Evolutionary conservation across 2,113 vertebrate genomes (phyloP).

Genomic region (Dipodomys merriami): DNA sequence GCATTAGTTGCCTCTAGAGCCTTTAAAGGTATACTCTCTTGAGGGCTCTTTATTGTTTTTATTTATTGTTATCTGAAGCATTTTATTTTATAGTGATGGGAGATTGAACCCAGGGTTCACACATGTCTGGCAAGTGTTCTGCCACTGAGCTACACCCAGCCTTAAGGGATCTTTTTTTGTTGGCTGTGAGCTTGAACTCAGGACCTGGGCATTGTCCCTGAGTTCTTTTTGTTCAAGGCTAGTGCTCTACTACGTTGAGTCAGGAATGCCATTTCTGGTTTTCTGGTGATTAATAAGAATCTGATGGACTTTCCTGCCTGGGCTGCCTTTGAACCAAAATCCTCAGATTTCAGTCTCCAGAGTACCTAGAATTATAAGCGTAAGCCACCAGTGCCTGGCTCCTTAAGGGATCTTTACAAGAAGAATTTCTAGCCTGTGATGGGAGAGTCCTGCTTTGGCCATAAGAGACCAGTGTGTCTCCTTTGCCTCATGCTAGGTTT

Average conservation of each 20-base stretch:
- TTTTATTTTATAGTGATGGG: not conserved
- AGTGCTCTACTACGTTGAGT: too few relatives aligned
- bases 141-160: not conserved
- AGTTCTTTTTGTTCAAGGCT: too few relatives aligned
- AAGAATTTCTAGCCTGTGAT: not conserved
- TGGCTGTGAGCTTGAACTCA: too few relatives aligned
- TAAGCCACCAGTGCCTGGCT: too few relatives aligned
- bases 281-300: too few relatives aligned
- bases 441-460: not conserved
- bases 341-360: too few relatives aligned
- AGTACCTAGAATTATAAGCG: too few relatives aligned
- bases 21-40: not conserved
- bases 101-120: not conserved
- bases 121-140: not conserved
- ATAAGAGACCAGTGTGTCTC: not conserved
- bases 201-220: too few relatives aligned
- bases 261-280: too few relatives aligned
- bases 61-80: not conserved
- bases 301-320: too few relatives aligned
- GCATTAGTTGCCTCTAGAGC: not conserved
- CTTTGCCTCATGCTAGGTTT: slow-evolving; percentile 16
- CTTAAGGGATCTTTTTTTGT: not conserved
- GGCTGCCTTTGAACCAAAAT: too few relatives aligned
- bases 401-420: not conserved
- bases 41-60: not conserved